phyloP scores from a whole-genome alignment of 2,797 vertebrate species.

The Ammospiza maritima region DNA sequence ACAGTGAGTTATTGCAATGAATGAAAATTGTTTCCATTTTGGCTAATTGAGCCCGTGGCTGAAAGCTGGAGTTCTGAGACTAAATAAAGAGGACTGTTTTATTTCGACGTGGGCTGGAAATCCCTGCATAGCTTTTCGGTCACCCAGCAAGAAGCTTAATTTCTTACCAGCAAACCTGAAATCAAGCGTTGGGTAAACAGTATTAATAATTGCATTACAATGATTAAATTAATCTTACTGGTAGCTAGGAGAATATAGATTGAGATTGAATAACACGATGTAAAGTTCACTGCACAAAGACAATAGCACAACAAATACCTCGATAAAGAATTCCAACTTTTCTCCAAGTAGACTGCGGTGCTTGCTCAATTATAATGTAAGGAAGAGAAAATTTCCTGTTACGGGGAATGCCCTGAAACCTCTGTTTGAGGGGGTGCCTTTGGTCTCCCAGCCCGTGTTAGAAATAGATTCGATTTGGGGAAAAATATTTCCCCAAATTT shows the following conservation, averaged over 20 bases:
- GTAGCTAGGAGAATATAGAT: slow-evolving; percentile 79
- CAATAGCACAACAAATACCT: slow-evolving; percentile 80
- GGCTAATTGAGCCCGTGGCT: slow-evolving; percentile 88
- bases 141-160: slow-evolving; percentile 78
- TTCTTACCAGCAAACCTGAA: slow-evolving; percentile 87
- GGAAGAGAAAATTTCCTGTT: slow-evolving; percentile 73
- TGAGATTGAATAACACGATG: slow-evolving; percentile 75
- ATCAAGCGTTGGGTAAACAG: slow-evolving; percentile 86
- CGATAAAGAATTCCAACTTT: slow-evolving; percentile 78
- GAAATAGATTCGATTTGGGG: neutral
- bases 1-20: slow-evolving; percentile 89
- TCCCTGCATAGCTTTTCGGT: slow-evolving; percentile 75
- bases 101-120: slow-evolving; percentile 73
- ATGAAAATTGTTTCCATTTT: slow-evolving; percentile 94
- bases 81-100: slow-evolving; percentile 81
- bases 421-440: neutral
- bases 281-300: slow-evolving; percentile 87
- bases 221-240: slow-evolving; percentile 87
- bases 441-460: neutral
- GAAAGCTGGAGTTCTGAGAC: slow-evolving; percentile 78
- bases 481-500: neutral
- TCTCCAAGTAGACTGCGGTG: slow-evolving; percentile 68
- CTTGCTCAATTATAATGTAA: slow-evolving; percentile 63
- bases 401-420: slow-evolving; percentile 29
- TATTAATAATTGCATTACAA: slow-evolving; percentile 89